Base-by-base conservation (phyloP, 35 echinoderm and acorn worm species). In the Heliocidaris erythrogramma region DNA sequence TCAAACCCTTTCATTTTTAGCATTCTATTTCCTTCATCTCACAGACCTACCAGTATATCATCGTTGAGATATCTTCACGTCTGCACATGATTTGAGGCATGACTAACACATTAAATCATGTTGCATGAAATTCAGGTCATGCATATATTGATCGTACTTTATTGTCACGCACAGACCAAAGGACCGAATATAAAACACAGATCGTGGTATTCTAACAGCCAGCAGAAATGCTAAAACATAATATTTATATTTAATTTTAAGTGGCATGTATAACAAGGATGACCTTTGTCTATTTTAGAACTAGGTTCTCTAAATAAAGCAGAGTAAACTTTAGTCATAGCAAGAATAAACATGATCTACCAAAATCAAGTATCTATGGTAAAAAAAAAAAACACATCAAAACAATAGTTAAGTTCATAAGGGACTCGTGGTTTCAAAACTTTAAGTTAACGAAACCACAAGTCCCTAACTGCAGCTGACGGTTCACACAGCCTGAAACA, bases 301-400 rank as follows among this genome's bases (percentile, higher is more conserved):
- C 18, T 78, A n/a, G 65, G 65, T 78, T 78, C 65, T 78, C 27
- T 24, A 78, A 78, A 78, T 5, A 78, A 78, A 78, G 17, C 18
- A 78, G 18, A 78, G 21, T n/a, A 78, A 78, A 78, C 65, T 78
- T n/a, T 78, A 78, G 65, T 78, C 65, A 78, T 78, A 78, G 65
- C 18, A 7, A 78, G 65, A 78, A 24, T 21, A 78, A 78, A 78
- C 65, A 78, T 27, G 21, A 78, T 78, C 65, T 27, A 21, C 27
- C 65, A 78, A 78, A 78, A 78, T 78, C 65, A 78, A 78, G 65
- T 78, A 78, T 78, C 65, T 78, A 78, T 78, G 65, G 65, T 78
- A 21, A 78, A 78, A 78, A 27, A 78, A 8, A 78, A 78, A 78
- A 78, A 27, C 65, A 78, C 65, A 78, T 5, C 65, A 78, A 78